Percentiles rank a stretch among this genome's conserved stretches.
phyloP scores from a whole-genome alignment of 2,888 invertebrate species.

The Crossocerus cetratus region DNA sequence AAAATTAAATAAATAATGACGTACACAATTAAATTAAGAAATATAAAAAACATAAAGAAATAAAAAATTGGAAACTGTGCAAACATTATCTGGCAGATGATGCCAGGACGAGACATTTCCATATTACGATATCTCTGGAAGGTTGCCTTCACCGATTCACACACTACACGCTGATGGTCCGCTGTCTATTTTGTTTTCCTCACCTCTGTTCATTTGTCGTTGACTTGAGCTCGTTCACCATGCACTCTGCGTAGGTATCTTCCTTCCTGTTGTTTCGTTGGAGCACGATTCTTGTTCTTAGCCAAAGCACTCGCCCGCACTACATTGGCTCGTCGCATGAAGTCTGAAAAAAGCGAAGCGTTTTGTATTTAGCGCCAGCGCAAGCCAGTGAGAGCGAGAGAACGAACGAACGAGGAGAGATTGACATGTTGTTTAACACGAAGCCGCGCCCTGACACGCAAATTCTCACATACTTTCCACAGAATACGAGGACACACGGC shows the following conservation, averaged over 20 bases:
- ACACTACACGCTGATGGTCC: constrained; percentile 48
- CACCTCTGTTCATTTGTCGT: constrained; percentile 35
- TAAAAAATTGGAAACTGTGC: too few relatives aligned
- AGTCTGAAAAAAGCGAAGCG: constrained; percentile 44
- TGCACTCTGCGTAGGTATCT: constrained; percentile 46
- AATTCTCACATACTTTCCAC: constrained; percentile 76
- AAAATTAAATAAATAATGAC: too few relatives aligned
- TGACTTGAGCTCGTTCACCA: constrained; percentile 38
- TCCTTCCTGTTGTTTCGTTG: constrained; percentile 50
- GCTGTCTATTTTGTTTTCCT: constrained; percentile 48
- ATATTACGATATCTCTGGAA: constrained; percentile 51
- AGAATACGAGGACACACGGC: constrained; percentile 77
- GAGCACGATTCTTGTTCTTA: constrained; percentile 62
- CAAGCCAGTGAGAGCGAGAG: constrained; percentile 15
- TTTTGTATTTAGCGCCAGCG: constrained; percentile 16
- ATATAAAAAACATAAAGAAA: too few relatives aligned
- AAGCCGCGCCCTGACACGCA: constrained; percentile 66
- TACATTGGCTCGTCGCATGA: constrained; percentile 65
- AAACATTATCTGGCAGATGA: too few relatives aligned
- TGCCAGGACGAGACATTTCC: too few relatives aligned
- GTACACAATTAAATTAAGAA: not conserved
- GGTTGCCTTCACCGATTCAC: constrained; percentile 22
- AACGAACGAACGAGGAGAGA: constrained; percentile 25
- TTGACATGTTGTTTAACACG: constrained; percentile 34
- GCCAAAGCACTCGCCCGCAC: constrained; percentile 49